Base-by-base conservation (phyloP, 2,113 vertebrate species). In the Varanus salvator region DNA sequence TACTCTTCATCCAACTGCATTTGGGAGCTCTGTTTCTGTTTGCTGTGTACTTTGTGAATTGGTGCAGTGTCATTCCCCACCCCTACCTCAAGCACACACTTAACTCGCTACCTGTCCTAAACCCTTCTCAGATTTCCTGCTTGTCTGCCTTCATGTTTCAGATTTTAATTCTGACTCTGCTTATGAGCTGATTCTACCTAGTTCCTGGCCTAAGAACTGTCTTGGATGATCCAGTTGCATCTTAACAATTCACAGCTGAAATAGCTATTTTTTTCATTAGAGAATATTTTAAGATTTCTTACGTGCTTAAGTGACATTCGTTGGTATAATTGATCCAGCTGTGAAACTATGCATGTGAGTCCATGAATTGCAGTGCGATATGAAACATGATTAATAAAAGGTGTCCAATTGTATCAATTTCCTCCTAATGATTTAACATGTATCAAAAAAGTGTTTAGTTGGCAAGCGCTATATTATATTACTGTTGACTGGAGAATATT, bases 401-500 rank as follows among this genome's bases (percentile, higher is more conserved):
- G 74, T 29, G 34, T 91, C 69, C 83, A 52, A 86, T 93, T 90
- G 92, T 93, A 60, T 84, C 38, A 44, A 72, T 75, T 50, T 82
- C 11, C 57, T 44, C 86, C 38, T 89, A 52, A 71, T 80, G 74
- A 38, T 93, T 92, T 92, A 81, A 87, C 72, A 48, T 87, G 88
- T 84, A 66, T 89, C 78, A 69, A 83, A 19, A 23, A 89, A 17
- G 31, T 90, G 77, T 89, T 93, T 90, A 87, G 87, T n/a, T 68
- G 57, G 21, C 38, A 74, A 52, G 87, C 90, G 72, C 80, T 77
- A 21, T 89, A 17, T 91, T 25, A 87, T 89, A 66, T 85, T 38
- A 3, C n/a, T 75, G 25, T 38, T 76, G 81, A 69, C 34, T 74
- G 25, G 9, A 64, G 91, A 76, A 21, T 74, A 3, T 54, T 74